These are phyloP conservation scores for Tachysurus fulvidraco DNA, from an alignment of 2,113 vertebrate genomes.

Conservation along the genomic window DNA sequence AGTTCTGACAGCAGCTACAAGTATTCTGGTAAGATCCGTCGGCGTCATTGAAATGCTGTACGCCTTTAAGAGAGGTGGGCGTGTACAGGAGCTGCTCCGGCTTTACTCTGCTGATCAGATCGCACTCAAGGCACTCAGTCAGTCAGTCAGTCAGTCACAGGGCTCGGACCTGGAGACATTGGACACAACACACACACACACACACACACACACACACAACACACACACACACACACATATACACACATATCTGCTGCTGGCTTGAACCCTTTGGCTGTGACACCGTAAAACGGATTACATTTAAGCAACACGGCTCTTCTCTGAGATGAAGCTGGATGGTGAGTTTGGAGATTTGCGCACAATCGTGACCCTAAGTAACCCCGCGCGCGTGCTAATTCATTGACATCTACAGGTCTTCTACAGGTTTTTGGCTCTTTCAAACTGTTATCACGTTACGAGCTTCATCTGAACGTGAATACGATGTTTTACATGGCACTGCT, in stretches of 20 bases:
- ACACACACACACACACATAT: background rate
- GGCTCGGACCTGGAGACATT: background rate
- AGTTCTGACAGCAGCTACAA: background rate
- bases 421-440: background rate
- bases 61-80: slow-evolving; percentile 48
- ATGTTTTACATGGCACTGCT: background rate
- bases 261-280: background rate
- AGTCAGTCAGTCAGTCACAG: background rate
- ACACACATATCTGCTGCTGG: background rate
- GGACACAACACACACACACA: background rate
- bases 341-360: slow-evolving; percentile 23
- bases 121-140: background rate
- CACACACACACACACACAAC: background rate
- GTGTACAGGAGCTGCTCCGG: slow-evolving; percentile 17
- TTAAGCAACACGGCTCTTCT: background rate
- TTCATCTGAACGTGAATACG: background rate
- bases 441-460: background rate
- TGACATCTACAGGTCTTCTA: background rate
- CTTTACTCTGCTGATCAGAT: slow-evolving; percentile 11
- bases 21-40: background rate
- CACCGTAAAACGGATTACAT: slow-evolving; percentile 6
- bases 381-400: background rate
- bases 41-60: background rate
- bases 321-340: slow-evolving; percentile 2
- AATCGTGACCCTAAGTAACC: slow-evolving; percentile 1